These are phyloP conservation scores for Mallotus villosus DNA, from an alignment of 2,797 vertebrate species.

Conservation along the genomic window DNA sequence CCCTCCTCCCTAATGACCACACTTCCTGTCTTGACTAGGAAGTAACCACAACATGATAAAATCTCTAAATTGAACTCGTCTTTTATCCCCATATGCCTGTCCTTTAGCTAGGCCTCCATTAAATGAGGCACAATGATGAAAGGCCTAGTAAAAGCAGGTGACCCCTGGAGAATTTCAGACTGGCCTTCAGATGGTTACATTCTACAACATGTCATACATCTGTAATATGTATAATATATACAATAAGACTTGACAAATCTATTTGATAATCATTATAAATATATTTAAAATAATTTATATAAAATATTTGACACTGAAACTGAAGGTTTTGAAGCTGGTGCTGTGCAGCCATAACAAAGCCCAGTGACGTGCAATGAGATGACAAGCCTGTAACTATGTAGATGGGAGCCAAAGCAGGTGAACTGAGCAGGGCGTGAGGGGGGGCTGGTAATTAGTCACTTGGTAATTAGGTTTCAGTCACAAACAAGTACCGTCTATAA, in stretches of 20 bases:
- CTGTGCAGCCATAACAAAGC: slow-evolving; percentile 18
- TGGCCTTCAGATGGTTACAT: too few relatives aligned
- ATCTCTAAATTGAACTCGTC: not conserved
- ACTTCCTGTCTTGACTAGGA: slow-evolving; percentile 25
- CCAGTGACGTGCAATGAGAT: slow-evolving; percentile 11
- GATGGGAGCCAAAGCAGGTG: slow-evolving; percentile 39
- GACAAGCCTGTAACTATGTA: slow-evolving; percentile 46
- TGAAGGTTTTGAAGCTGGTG: slow-evolving; percentile 20
- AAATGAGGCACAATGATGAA: not conserved
- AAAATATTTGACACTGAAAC: slow-evolving; percentile 22
- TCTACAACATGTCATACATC: too few relatives aligned
- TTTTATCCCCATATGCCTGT: not conserved
- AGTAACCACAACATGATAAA: slow-evolving; percentile 3
- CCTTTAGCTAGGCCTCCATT: not conserved
- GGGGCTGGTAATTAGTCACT: slow-evolving; percentile 58
- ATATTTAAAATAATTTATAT: too few relatives aligned
- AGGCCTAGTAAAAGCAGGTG: not conserved
- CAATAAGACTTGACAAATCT: too few relatives aligned
- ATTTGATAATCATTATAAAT: not conserved
- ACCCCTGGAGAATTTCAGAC: too few relatives aligned
- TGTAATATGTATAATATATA: not conserved
- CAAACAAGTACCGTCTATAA: not conserved
- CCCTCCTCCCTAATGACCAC: slow-evolving; percentile 13
- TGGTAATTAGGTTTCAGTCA: slow-evolving; percentile 64
- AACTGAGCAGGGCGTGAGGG: slow-evolving; percentile 46